These are phyloP conservation scores for Crotalus viridis DNA, from an alignment of 2,113 vertebrate genomes.

Conservation along the genomic window DNA sequence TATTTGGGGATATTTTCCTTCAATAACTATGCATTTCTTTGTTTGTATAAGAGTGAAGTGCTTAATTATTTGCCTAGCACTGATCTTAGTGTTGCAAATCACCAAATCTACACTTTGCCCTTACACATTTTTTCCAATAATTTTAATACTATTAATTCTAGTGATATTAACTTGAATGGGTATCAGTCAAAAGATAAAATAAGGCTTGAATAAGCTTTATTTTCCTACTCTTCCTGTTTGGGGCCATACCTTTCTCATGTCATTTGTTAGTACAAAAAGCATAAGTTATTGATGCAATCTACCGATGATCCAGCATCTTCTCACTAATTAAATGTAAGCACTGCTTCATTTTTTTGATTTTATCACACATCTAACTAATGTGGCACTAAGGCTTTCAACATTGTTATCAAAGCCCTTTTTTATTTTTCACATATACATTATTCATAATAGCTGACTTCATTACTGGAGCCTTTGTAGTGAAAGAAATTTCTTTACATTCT, in stretches of 20 bases:
- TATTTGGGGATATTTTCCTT: background rate
- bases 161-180: conserved; percentile 3
- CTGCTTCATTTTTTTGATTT: background rate
- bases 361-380: background rate
- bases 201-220: background rate
- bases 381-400: background rate
- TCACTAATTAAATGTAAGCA: background rate
- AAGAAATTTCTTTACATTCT: background rate
- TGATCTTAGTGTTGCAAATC: background rate
- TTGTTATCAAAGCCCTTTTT: background rate
- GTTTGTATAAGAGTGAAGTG: background rate
- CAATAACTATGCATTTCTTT: background rate
- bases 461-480: background rate
- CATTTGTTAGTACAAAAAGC: background rate
- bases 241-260: background rate
- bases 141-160: background rate
- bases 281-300: background rate
- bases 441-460: background rate
- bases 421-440: background rate
- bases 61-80: background rate
- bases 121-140: background rate
- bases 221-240: background rate
- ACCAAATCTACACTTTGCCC: background rate
- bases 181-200: background rate
- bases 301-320: background rate